Conservation (phyloP, 2,888 invertebrate species). For the Nasonia oneida region DNA sequence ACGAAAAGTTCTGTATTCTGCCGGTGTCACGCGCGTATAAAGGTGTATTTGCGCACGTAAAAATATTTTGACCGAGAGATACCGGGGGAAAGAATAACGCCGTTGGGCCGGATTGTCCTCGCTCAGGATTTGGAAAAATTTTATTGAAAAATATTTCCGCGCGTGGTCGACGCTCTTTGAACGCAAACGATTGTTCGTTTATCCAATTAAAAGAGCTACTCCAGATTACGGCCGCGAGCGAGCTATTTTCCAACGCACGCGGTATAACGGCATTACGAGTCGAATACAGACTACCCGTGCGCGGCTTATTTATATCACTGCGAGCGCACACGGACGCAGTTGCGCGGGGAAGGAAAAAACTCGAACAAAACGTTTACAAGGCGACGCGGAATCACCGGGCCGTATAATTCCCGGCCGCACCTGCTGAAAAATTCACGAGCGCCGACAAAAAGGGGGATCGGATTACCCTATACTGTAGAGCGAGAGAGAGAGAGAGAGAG, state of each 20-base stretch:
- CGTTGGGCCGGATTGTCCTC: too few relatives aligned
- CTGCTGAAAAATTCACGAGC: conserved; percentile 47
- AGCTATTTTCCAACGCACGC: too few relatives aligned
- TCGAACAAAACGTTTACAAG: conserved; percentile 1
- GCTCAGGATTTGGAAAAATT: too few relatives aligned
- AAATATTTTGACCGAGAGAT: too few relatives aligned
- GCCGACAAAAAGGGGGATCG: background rate
- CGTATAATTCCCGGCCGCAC: conserved; percentile 31
- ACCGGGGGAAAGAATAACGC: too few relatives aligned
- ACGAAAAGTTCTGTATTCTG: background rate
- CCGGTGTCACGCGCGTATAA: too few relatives aligned
- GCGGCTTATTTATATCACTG: background rate
- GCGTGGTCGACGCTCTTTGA: background rate
- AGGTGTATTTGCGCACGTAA: too few relatives aligned
- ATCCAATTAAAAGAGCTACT: background rate
- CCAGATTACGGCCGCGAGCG: background rate
- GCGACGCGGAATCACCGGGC: conserved; percentile 35
- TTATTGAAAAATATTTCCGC: too few relatives aligned
- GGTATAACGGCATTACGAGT: too few relatives aligned
- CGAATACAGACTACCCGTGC: background rate
- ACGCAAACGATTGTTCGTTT: background rate
- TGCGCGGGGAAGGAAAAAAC: background rate
- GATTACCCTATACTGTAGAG: background rate
- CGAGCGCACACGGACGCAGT: background rate
- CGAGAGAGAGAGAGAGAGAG: background rate